Conservation (phyloP, 1,140 invertebrate species). For the Monomorium pharaonis region DNA sequence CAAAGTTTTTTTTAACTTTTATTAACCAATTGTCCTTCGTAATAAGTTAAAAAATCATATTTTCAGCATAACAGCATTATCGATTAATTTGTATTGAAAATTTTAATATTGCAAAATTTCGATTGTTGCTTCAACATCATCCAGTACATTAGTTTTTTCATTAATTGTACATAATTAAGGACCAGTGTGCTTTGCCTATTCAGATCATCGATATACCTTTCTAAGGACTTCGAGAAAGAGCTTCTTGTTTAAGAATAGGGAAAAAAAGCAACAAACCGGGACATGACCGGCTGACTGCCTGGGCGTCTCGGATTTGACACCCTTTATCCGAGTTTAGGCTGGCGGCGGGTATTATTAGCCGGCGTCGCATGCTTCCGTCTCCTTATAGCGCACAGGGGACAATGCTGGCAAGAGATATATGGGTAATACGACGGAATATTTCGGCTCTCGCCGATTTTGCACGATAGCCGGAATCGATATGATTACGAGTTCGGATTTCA, state of each 20-base stretch:
- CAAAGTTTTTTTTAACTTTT: too few relatives aligned
- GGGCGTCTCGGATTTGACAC: slow-evolving; percentile 62
- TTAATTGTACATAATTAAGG: neutral
- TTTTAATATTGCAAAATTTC: neutral
- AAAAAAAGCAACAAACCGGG: slow-evolving; percentile 21
- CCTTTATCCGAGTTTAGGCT: slow-evolving; percentile 75
- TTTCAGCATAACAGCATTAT: too few relatives aligned
- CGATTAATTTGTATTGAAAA: neutral
- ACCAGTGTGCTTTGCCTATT: neutral
- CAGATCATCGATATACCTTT: neutral
- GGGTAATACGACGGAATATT: neutral
- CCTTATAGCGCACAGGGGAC: slow-evolving; percentile 60
- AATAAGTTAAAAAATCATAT: too few relatives aligned
- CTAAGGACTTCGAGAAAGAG: slow-evolving; percentile 2
- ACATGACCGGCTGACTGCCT: slow-evolving; percentile 72
- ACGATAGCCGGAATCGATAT: neutral
- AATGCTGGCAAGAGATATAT: slow-evolving; percentile 56
- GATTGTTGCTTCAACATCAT: neutral
- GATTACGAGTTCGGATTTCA: neutral
- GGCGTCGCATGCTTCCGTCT: slow-evolving; percentile 71
- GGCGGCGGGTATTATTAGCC: slow-evolving; percentile 77
- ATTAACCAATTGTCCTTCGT: too few relatives aligned
- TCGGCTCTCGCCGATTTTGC: neutral
- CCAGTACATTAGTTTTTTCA: neutral
- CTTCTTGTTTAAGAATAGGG: neutral